Percentiles rank a stretch among this genome's conserved stretches.
Conservation (phyloP, 1,140 invertebrate genomes). For the Drosophila lacertosa region DNA sequence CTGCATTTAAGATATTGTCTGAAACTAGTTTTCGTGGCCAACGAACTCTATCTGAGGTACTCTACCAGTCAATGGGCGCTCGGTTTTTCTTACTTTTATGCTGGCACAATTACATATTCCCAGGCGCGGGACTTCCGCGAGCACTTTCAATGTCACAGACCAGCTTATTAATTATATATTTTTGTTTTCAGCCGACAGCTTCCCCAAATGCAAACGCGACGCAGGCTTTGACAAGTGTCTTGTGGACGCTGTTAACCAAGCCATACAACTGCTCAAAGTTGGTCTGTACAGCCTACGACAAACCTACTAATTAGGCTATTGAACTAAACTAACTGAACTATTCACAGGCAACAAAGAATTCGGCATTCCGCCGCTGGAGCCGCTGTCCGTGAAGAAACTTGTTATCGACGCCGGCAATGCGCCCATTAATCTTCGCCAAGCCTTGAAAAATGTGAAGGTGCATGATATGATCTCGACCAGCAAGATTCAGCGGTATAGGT, state of each 20-base stretch:
- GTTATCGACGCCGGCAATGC: slow-evolving; percentile 80
- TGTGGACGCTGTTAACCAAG: slow-evolving; percentile 78
- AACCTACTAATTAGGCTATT: not conserved
- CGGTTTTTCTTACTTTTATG: slow-evolving; percentile 13
- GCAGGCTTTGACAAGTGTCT: slow-evolving; percentile 81
- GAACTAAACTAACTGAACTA: slow-evolving; percentile 30
- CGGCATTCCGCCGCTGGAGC: slow-evolving; percentile 81
- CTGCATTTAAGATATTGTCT: slow-evolving; percentile 34
- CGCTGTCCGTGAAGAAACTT: slow-evolving; percentile 80
- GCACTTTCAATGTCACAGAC: slow-evolving; percentile 68
- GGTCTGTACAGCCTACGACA: slow-evolving; percentile 56
- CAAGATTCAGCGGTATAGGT: slow-evolving; percentile 80
- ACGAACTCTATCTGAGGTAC: slow-evolving; percentile 62
- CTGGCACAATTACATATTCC: slow-evolving; percentile 63
- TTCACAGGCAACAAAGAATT: slow-evolving; percentile 80
- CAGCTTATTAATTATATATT: slow-evolving; percentile 22
- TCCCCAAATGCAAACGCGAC: slow-evolving; percentile 78
- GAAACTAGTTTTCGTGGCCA: slow-evolving; percentile 73
- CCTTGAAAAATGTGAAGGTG: slow-evolving; percentile 85
- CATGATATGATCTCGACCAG: slow-evolving; percentile 85
- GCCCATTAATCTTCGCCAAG: slow-evolving; percentile 85
- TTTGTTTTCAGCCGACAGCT: slow-evolving; percentile 62
- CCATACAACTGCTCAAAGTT: slow-evolving; percentile 70
- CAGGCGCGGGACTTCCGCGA: slow-evolving; percentile 54
- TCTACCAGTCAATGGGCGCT: not conserved